phyloP scores from a whole-genome alignment of 2,797 vertebrate genomes.

The Manis pentadactyla region DNA sequence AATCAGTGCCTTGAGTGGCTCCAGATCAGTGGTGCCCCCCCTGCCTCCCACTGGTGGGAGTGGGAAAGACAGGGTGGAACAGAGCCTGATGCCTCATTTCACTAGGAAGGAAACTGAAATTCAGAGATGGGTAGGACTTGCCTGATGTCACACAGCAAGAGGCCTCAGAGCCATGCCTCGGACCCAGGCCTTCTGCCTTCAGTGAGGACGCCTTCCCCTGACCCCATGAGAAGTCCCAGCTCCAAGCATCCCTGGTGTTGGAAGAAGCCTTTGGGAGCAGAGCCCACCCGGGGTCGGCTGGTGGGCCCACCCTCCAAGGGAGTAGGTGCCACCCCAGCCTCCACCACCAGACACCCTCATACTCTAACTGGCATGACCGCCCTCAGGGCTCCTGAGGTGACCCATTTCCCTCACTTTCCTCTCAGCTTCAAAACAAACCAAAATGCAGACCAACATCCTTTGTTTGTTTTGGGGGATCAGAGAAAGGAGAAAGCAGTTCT shows the following conservation, averaged over 20 bases:
- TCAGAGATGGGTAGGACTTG: not conserved
- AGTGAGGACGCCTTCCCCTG: not conserved
- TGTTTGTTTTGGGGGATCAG: constrained; percentile 80
- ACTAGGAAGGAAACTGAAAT: not conserved
- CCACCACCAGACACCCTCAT: not conserved
- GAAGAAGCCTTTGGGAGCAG: not conserved
- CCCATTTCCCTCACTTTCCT: constrained; percentile 65
- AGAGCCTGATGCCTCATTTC: not conserved
- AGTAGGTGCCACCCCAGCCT: not conserved
- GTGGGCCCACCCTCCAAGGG: not conserved
- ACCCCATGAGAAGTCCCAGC: not conserved
- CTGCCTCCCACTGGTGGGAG: not conserved
- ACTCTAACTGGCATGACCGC: not conserved
- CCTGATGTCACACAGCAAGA: not conserved
- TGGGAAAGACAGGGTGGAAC: not conserved
- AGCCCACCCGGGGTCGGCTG: constrained; percentile 25
- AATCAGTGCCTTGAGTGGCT: rapidly evolving
- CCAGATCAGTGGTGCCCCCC: not conserved
- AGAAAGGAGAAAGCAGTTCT: constrained; percentile 70
- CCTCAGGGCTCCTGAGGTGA: constrained; percentile 60
- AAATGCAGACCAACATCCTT: constrained; percentile 78
- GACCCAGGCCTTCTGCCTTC: not conserved
- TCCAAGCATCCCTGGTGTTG: not conserved
- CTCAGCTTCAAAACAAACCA: constrained; percentile 77
- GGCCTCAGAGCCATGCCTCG: not conserved